Base-by-base conservation (phyloP, 2,113 vertebrate genomes). In the Dunckerocampus dactyliophorus region DNA sequence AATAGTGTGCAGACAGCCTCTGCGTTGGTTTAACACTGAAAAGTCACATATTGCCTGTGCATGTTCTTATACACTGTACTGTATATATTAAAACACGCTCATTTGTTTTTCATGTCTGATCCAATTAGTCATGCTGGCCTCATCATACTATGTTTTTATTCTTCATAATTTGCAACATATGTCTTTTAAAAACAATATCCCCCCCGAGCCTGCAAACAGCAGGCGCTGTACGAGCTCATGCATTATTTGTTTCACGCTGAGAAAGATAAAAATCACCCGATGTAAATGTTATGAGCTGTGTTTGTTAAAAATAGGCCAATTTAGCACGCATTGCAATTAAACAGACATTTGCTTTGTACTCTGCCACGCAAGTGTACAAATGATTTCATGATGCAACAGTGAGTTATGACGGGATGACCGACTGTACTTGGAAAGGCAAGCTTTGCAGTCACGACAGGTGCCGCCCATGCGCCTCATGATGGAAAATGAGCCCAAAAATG, bases 351-450 rank as follows among this genome's bases (percentile, higher is more conserved):
- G 49, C 7, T 46, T 63, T n/a, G 7, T 49, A 15, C 0, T 3
- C 31, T 34, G 31, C 31, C 1, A 14, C 4, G 21, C 20, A 51
- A 68, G 64, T 8, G 31, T 15, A 62, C 62, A 52, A 65, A 47
- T 57, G 28, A 60, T 63, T 16, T 24, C 47, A 16, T 7, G 39
- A 19, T 9, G n/a, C 47, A 8, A 19, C 0, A n/a, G 47, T 16
- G 14, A 47, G 47, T 19, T 19, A 47, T 17, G 8, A n/a, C 65
- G 65, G 48, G 54, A 56, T 79, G 83, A 80, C 76, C 83, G 68
- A 76, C 66, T 83, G 84, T 71, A 77, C 73, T 70, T 80, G 71
- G 65, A 73, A 74, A 59, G 59, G 58, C 49, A 45, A 52, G 72
- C 50, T 62, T 74, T 28, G 42, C 54, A 57, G 69, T 69, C 62